Base-by-base conservation (phyloP, 1,140 invertebrate genomes). In the Lordiphosa stackelbergi region DNA sequence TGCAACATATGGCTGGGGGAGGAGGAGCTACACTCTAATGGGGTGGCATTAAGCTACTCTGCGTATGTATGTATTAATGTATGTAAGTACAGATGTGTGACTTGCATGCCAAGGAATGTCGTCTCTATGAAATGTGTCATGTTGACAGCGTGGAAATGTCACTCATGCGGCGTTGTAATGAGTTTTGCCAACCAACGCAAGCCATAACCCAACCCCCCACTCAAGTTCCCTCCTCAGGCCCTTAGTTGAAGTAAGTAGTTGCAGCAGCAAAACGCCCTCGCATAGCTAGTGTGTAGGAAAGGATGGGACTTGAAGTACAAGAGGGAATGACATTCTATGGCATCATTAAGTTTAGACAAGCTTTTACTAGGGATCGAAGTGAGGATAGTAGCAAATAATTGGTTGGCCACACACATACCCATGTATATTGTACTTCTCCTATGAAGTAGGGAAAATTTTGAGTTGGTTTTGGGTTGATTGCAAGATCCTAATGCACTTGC, bases 121-220 rank as follows among this genome's bases (percentile, higher is more conserved):
- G 28, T 53, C 13, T 42, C 53, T 77, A 60, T 77, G 72, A 83
- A 81, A 81, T 77, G 78, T 83, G 77, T 81, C 77, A 83, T 81
- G 77, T 81, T 81, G 72, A 81, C 77, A 69, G 59, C 72, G 72
- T 72, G 57, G 75, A 81, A 83, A 77, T 83, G 75, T 81, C 75
- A 81, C 68, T 81, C 75, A 83, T 81, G 72, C 65, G 72, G 59
- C 77, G 69, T 71, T 63, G 77, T 83, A 81, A 81, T 77, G 77
- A 73, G 75, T 83, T 81, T 81, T 77, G 58, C 66, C 66, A 63
- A 69, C 66, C 43, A 31, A 31, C 28, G 28, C 28, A 31, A 31
- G 28, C 28, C 28, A 31, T 31, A 31, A 31, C 7, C 22, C 0
- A 9, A 24, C 22, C 24, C 11, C 43, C 11, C n/a, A n/a, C n/a